Evolutionary conservation across 2,113 vertebrate species (phyloP).

Genomic region (Sphaerodactylus townsendi): DNA sequence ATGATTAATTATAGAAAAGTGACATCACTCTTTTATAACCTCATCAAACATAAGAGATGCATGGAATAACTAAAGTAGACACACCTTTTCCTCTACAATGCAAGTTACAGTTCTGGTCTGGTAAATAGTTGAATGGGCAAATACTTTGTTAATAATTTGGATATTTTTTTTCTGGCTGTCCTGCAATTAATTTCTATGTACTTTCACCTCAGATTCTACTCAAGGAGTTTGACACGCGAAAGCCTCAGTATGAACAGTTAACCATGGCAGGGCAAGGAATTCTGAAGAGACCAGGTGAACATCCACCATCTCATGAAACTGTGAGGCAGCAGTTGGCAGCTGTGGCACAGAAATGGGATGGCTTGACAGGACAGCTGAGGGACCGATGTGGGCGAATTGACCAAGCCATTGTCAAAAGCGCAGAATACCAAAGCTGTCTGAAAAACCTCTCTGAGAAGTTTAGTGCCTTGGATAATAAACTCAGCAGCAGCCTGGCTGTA

Average conservation of each 20-base stretch:
- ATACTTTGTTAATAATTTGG: neutral
- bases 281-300: slow-evolving; percentile 79
- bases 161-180: slow-evolving; percentile 9
- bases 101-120: neutral
- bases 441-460: slow-evolving; percentile 79
- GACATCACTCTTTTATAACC: no score
- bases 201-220: slow-evolving; percentile 85
- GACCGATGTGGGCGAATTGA: slow-evolving; percentile 86
- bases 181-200: neutral
- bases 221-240: slow-evolving; percentile 95
- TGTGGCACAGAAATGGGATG: slow-evolving; percentile 89
- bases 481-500: slow-evolving; percentile 79
- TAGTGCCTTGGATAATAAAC: slow-evolving; percentile 78
- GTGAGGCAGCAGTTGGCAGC: slow-evolving; percentile 83
- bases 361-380: slow-evolving; percentile 85
- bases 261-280: slow-evolving; percentile 81
- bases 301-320: slow-evolving; percentile 67
- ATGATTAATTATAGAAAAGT: neutral
- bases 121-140: neutral
- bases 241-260: slow-evolving; percentile 89
- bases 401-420: slow-evolving; percentile 87
- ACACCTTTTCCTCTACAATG: neutral
- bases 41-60: neutral
- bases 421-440: slow-evolving; percentile 86
- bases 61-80: neutral